Evolutionary conservation across 2,888 invertebrate species (phyloP), one percentile per base, ranked within the genome.

Genomic region (Nebria salina): DNA sequence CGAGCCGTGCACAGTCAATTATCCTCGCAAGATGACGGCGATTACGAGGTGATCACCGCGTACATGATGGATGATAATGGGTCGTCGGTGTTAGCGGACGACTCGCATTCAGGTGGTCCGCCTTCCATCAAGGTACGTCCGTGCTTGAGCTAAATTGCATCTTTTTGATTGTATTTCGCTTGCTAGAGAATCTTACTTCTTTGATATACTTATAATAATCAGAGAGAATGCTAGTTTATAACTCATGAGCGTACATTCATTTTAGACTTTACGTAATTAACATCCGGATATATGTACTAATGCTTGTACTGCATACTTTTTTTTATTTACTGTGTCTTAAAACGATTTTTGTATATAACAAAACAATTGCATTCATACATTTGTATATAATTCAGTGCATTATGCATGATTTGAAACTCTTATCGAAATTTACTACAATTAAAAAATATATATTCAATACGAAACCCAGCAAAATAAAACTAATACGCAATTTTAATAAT

Each of bases 21-120:
- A 84, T 90, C 91, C 87, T 90, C 90, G 82, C 93, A 93, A 81
- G 95, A 95, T 87, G 96, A 96, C 87, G 96, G 96, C 87, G 96
- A 96, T 87, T 96, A 96, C 88, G 96, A 96, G 87, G 96, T 96
- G 85, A 96, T 96, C 73, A 88, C 89, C 20, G 89, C 89, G 26
- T 89, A 89, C 87, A 95, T 96, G 83, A 95, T 96, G 86, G 96
- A 96, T 87, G 96, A 96, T 87, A 95, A 94, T 87, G 96, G 96
- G 90, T 95, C 96, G 0, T 94, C 95, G 13, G 92, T 93, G 83
- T 90, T 96, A 84, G 94, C 94, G 75, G 96, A 96, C 87, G 95
- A 96, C 86, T 93, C 95, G 20, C 92, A 93, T 84, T 93, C 93
- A 20, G 92, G 92, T 84, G 94, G 93, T 34, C 93, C 94, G 64